Base-by-base conservation (phyloP, 1,140 invertebrate species). In the Goniozus legneri region DNA sequence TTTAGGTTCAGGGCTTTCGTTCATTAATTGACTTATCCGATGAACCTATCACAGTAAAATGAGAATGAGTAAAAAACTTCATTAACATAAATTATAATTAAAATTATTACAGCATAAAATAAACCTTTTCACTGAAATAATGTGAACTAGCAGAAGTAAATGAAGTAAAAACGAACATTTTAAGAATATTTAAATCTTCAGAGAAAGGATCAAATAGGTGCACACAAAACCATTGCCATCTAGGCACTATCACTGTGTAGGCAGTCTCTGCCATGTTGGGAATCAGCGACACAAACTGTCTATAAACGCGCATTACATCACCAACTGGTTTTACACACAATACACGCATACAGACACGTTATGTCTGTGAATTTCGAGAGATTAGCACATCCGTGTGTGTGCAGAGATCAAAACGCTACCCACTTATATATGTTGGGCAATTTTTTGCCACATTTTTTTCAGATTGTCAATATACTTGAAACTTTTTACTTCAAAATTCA, bases 1-100 rank as follows among this genome's bases (percentile, higher is more conserved):
- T 58, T 73, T 75, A 44, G 62, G 60, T 64, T 75, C 74, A 8
- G 74, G 61, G 49, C 62, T 73, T 37, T 76, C 69, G n/a, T 54
- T 72, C 64, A 76, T 74, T 56, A 77, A 62, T 52, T 76, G 74
- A 72, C 73, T 76, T 71, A 76, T 75, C 61, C 74, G 69, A 69
- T 77, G 71, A 62, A 76, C 68, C 73, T 76, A 19, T 20, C 58
- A 56, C 6, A 27, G 24, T 6, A 6, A 10, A 27, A 27, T 6
- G 4, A 27, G n/a, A n/a, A n/a, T 27, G 12, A 27, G 24, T 27
- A 27, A 6, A 27, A 6, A 27, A 27, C 6, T 27, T n/a, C 24
- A 13, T 7, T 22, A 38, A 38, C 7, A 10, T 37, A 24, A 39
- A 24, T 39, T 7, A 24, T 10, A 40, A 13, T 32, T 35, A 27